These are phyloP conservation scores for Semnornis frantzii DNA, from an alignment of 2,113 vertebrate genomes.

Conservation along the genomic window DNA sequence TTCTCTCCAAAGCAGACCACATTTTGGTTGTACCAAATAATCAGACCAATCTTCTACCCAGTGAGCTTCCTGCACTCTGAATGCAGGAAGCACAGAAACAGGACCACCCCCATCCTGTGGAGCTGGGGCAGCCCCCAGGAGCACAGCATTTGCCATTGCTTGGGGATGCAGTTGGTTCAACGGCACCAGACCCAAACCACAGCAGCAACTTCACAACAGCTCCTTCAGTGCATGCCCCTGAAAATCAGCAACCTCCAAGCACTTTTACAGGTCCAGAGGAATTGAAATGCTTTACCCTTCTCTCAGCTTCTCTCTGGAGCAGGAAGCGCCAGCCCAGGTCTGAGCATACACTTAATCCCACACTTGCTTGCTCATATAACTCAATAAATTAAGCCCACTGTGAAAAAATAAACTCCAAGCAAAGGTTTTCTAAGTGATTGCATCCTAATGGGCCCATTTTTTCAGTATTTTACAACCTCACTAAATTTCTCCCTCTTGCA, in stretches of 20 bases:
- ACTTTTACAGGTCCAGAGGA: background rate
- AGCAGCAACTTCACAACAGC: background rate
- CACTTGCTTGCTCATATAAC: accelerated
- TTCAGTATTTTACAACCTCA: background rate
- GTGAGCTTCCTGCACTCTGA: background rate
- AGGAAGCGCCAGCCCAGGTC: background rate
- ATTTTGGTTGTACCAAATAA: background rate
- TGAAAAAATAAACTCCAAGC: background rate
- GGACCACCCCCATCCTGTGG: background rate
- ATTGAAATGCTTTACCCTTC: background rate
- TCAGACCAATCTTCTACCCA: background rate
- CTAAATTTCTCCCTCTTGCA: background rate
- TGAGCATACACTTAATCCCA: background rate
- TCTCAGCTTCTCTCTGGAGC: background rate
- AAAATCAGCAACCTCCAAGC: background rate
- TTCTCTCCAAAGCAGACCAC: background rate
- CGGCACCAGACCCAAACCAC: background rate
- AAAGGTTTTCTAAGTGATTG: background rate
- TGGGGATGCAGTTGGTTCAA: background rate
- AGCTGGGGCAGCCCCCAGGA: background rate
- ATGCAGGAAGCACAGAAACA: background rate
- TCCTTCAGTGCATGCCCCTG: background rate
- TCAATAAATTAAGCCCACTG: background rate
- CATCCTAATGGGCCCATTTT: background rate
- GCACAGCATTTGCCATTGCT: background rate